These are phyloP conservation scores for Eulimnadia texana DNA, from an alignment of 1,140 invertebrate genomes.

Conservation along the genomic window DNA sequence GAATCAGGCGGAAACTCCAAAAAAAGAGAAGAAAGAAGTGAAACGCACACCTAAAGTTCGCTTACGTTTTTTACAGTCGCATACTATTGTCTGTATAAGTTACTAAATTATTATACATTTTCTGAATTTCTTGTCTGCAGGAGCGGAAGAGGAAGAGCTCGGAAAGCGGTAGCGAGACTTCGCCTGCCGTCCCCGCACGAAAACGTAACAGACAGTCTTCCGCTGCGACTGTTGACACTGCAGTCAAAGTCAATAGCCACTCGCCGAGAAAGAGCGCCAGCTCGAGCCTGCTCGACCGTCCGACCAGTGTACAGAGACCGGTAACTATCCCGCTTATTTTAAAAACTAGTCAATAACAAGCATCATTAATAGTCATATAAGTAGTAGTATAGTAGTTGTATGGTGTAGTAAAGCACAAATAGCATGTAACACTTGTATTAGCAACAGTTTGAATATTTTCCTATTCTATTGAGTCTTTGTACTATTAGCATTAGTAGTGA, in stretches of 20 bases:
- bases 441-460: no score
- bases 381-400: no score
- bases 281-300: slow-evolving; percentile 44
- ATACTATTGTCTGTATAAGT: background rate
- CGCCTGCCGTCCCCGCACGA: slow-evolving; percentile 3
- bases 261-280: slow-evolving; percentile 37
- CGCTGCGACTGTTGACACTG: slow-evolving; percentile 24
- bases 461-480: no score
- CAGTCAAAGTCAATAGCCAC: slow-evolving; percentile 34
- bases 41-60: slow-evolving; percentile 13
- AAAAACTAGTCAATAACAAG: no score
- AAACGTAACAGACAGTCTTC: background rate
- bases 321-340: no score
- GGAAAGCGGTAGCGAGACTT: background rate
- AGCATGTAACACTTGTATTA: no score
- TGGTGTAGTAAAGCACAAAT: no score
- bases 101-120: background rate
- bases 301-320: slow-evolving; percentile 46
- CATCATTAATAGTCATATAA: no score
- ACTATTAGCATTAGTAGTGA: no score
- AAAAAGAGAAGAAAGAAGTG: slow-evolving; percentile 15
- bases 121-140: background rate
- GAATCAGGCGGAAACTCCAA: slow-evolving; percentile 18
- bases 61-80: background rate
- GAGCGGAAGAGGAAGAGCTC: slow-evolving; percentile 9